Evolutionary conservation across 2,888 invertebrate species (phyloP).

Genomic region (Tanytarsus gracilentus): DNA sequence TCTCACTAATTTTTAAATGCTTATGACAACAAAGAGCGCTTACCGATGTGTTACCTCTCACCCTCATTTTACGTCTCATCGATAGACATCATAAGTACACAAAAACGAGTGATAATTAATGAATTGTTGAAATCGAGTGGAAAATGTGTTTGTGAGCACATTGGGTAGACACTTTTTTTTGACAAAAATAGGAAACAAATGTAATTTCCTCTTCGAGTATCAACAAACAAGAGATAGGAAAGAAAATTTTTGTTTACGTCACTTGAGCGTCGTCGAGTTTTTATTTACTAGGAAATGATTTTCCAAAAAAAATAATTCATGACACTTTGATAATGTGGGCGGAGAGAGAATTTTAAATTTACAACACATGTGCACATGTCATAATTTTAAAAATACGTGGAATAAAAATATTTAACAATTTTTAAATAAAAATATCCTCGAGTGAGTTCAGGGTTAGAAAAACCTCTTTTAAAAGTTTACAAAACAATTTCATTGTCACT

Average conservation of each 20-base stretch:
- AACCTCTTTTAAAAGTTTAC: too few species aligned
- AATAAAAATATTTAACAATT: too few species aligned
- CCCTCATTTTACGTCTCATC: not conserved
- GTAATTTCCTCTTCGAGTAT: conserved; percentile 27
- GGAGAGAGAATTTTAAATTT: not conserved
- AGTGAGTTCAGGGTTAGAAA: too few species aligned
- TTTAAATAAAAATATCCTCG: too few species aligned
- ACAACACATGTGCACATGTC: too few species aligned
- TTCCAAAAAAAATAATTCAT: conserved; percentile 5
- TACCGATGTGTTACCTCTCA: not conserved
- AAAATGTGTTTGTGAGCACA: too few species aligned
- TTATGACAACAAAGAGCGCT: not conserved
- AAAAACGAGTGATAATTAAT: conserved; percentile 22
- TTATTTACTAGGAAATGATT: conserved; percentile 26
- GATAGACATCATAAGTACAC: not conserved
- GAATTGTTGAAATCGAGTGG: conserved; percentile 28
- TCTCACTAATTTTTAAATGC: not conserved
- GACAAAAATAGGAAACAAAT: conserved; percentile 29
- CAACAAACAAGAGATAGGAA: not conserved
- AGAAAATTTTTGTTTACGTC: conserved; percentile 17
- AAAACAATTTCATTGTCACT: too few species aligned
- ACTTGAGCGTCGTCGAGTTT: conserved; percentile 1
- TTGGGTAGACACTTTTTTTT: too few species aligned
- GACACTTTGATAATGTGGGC: not conserved
- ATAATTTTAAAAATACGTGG: too few species aligned